A percentile compares a stretch with the other conserved stretches of the same genome.
phyloP scores from a whole-genome alignment of 2,797 vertebrate genomes.

The Pseudopleuronectes americanus region DNA sequence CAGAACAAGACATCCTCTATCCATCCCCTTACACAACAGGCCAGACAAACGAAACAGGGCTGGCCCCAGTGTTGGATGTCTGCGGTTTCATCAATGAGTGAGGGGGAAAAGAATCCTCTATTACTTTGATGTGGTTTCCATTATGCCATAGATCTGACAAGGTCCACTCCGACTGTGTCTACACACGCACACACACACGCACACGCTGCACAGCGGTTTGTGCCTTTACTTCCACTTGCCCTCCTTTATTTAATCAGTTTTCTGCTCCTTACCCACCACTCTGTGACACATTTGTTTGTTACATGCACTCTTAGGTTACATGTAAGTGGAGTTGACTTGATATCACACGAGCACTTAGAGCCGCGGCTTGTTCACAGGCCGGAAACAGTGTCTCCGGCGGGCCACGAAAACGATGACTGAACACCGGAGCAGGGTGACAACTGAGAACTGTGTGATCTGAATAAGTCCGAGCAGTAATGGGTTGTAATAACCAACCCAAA shows the following conservation, averaged over 20 bases:
- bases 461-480: slow-evolving; percentile 41
- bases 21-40: slow-evolving; percentile 35
- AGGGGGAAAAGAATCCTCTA: slow-evolving; percentile 4
- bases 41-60: slow-evolving; percentile 37
- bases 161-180: slow-evolving; percentile 7
- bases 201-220: neutral
- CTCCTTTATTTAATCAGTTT: slow-evolving; percentile 10
- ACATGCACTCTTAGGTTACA: slow-evolving; percentile 9
- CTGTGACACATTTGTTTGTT: slow-evolving; percentile 12
- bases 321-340: neutral
- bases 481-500: slow-evolving; percentile 61
- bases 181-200: slow-evolving; percentile 18
- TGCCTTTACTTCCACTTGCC: neutral
- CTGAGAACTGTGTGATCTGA: slow-evolving; percentile 26
- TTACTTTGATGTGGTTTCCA: slow-evolving; percentile 55
- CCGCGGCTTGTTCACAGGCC: neutral
- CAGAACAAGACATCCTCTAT: slow-evolving; percentile 3
- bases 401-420: neutral
- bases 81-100: slow-evolving; percentile 9
- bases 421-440: neutral
- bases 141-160: slow-evolving; percentile 28
- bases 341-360: slow-evolving; percentile 13
- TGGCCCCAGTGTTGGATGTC: slow-evolving; percentile 33
- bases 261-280: slow-evolving; percentile 3
- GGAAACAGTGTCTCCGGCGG: neutral